Base-by-base conservation (phyloP, 2,113 vertebrate species). In the Varanus komodoensis region DNA sequence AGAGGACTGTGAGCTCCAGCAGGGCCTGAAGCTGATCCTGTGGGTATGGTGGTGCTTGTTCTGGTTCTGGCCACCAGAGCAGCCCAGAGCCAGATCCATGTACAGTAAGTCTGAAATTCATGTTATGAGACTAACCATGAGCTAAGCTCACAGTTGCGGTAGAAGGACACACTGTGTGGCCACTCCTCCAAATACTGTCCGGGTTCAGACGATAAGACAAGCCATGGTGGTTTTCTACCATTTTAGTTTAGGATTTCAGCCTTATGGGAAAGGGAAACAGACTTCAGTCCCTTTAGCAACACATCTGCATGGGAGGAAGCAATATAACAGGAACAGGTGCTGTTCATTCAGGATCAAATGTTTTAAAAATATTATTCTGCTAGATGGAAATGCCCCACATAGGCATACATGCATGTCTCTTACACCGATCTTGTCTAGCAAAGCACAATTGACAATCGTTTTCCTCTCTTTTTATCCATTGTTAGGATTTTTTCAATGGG, bases 391-490 rank as follows among this genome's bases (percentile, higher is more conserved):
- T 79, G 84, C 34, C 67, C 92, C 93, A 95, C 93, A 93, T 93
- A 95, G 92, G 87, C 44, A 89, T 29, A 69, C 71, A 12, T 93
- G 85, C 91, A 92, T 86, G 92, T 95, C 92, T 94, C 92, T 93
- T 92, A 75, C 52, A 89, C 57, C 92, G 83, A 91, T 91, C 95
- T 84, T 89, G 84, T 95, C 96, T 96, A 93, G 95, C 95, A 92
- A 91, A 93, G 96, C 34, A 94, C 93, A 95, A 96, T 8, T 94
- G 95, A 93, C 93, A 69, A 87, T 90, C 8, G 69, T 93, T 94
- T 92, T 87, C 87, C 86, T 90, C 14, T 0, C 12, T 91, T 94
- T 92, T 92, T 34, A 94, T 95, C 96, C 95, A 95, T 96, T 97
- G 94, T 96, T 93, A 94, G 87, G 90, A 6, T 4, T 86, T 79